Base-by-base conservation (phyloP, 1,140 invertebrate species). In the Oryctes rhinoceros region DNA sequence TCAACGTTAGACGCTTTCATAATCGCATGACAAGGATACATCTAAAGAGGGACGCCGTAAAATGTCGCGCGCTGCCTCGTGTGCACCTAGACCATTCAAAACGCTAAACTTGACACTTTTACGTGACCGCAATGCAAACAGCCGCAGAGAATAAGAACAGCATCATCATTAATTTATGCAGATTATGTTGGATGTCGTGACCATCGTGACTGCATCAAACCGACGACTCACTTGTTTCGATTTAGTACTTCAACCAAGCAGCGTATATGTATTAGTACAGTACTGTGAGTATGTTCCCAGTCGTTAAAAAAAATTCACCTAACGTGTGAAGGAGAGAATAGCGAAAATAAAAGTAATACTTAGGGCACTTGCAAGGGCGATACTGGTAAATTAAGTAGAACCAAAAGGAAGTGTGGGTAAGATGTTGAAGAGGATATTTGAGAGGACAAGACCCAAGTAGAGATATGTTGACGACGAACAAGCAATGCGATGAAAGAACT, bases 121-220 rank as follows among this genome's bases (percentile, higher is more conserved):
- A 53, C 49, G 49, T 53, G 49, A 53, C 49, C 49, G 49, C n/a
- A 53, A 53, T 53, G n/a, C 49, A 53, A 53, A 53, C 49, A 53
- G 49, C 49, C 49, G 49, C 49, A 4, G 49, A 53, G 49, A 53
- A 10, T 44, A 44, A 53, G 49, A 53, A 53, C 13, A 53, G 49
- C 49, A 53, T 53, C 49, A 53, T 53, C 49, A 18, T 53, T 53
- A 53, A 53, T 53, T 53, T 53, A 53, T 53, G 49, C 49, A 53
- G 49, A 53, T 53, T 53, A 53, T 53, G 49, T 2, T 13, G 49
- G 49, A 53, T 53, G n/a, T 53, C 49, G 49, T 53, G 49, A 53
- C 49, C 49, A 53, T 53, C 49, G 49, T 53, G 49, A 53, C 49
- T 53, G 49, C n/a, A 53, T 53, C 49, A 53, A 18, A 5, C 39